Percentiles rank a stretch among this genome's conserved stretches.
These are phyloP conservation scores for Drosophila sordidapex DNA, from an alignment of 2,888 invertebrate genomes.

Conservation along the genomic window DNA sequence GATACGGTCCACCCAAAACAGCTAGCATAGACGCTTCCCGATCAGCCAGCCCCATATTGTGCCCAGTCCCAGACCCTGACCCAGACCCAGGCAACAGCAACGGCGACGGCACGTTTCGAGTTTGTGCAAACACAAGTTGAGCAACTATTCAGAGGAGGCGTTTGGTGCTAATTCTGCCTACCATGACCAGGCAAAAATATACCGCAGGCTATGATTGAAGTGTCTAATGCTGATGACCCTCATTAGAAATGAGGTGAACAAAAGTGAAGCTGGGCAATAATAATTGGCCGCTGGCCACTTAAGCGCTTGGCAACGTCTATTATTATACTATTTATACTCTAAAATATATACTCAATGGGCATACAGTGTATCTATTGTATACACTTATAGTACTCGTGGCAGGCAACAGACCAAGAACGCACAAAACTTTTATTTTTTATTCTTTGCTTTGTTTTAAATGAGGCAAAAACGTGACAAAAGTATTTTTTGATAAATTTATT, in stretches of 20 bases:
- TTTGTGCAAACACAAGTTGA: slow-evolving; percentile 42
- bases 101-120: slow-evolving; percentile 23
- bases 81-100: background rate
- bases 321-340: slow-evolving; percentile 32
- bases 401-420: slow-evolving; percentile 19
- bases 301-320: slow-evolving; percentile 49
- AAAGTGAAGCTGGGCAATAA: slow-evolving; percentile 7
- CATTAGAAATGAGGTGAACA: slow-evolving; percentile 20
- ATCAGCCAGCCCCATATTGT: background rate
- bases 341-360: slow-evolving; percentile 17
- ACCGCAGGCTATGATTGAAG: slow-evolving; percentile 11
- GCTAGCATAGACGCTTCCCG: slow-evolving; percentile 8
- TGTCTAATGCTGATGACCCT: slow-evolving; percentile 40
- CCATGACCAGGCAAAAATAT: slow-evolving; percentile 6
- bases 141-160: slow-evolving; percentile 7
- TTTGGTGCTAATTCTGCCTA: background rate
- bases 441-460: slow-evolving; percentile 36
- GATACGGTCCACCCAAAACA: slow-evolving; percentile 20
- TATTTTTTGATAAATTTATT: slow-evolving; percentile 36
- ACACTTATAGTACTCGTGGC: slow-evolving; percentile 4
- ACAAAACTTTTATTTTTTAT: slow-evolving; percentile 19
- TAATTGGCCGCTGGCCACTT: slow-evolving; percentile 19
- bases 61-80: background rate
- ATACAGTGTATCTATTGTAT: slow-evolving; percentile 1
- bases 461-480: slow-evolving; percentile 72